Evolutionary conservation across 2,797 vertebrate species (phyloP).

Genomic region (Pangasius sanitwongsei): DNA sequence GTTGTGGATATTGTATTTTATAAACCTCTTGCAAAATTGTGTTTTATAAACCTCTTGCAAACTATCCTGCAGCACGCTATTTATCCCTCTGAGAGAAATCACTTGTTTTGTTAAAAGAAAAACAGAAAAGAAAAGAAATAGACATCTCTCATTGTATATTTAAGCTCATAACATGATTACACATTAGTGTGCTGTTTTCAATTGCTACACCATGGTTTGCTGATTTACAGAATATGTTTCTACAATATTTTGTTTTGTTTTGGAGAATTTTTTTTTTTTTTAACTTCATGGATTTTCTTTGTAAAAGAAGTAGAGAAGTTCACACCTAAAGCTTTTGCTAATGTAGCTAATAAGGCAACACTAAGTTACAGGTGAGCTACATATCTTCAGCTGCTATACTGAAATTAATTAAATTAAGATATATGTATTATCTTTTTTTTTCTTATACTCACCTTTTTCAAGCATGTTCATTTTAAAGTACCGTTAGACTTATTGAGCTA

Average conservation of each 20-base stretch:
- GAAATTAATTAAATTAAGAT: not conserved
- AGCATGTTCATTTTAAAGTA: not conserved
- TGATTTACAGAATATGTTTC: not conserved
- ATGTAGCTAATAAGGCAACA: not conserved
- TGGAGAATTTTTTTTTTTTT: no score
- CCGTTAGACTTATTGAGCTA: not conserved
- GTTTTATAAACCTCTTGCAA: not conserved
- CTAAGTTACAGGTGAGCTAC: not conserved
- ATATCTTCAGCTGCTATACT: not conserved
- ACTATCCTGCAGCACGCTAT: not conserved
- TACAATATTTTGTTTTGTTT: not conserved
- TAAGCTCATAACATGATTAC: not conserved
- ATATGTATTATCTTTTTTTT: not conserved
- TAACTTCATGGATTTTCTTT: not conserved
- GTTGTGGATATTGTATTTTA: not conserved
- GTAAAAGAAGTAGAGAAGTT: not conserved
- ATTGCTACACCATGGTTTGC: not conserved
- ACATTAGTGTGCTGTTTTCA: not conserved
- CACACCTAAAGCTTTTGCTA: not conserved
- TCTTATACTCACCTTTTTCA: not conserved
- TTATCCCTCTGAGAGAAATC: not conserved
- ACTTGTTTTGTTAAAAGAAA: not conserved
- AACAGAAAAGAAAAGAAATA: not conserved
- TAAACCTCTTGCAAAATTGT: constrained; percentile 7
- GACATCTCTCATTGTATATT: not conserved